Evolutionary conservation across 2,113 vertebrate species (phyloP).

Genomic region (Anguilla rostrata): DNA sequence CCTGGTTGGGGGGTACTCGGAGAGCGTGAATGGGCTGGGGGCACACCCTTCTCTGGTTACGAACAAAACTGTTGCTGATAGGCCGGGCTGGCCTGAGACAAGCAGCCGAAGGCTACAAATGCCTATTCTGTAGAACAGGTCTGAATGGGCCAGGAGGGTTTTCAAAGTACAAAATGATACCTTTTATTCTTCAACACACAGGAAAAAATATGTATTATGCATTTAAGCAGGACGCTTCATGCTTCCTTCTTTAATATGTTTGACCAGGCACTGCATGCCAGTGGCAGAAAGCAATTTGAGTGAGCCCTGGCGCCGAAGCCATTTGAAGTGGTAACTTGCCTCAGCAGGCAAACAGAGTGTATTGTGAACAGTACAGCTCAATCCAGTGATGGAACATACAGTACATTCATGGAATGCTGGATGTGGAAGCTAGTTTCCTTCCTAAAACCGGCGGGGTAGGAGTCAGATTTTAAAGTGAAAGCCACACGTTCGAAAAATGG

Average conservation of each 20-base stretch:
- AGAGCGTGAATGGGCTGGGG: background rate
- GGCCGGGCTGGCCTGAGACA: background rate
- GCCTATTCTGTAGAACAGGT: constrained; percentile 14
- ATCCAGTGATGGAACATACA: background rate
- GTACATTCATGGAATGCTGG: background rate
- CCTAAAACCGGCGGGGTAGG: background rate
- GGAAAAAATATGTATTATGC: background rate
- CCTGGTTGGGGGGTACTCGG: background rate
- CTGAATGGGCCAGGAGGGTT: background rate
- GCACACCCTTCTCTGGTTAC: constrained; percentile 22
- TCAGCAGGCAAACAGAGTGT: background rate
- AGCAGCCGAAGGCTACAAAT: constrained; percentile 1
- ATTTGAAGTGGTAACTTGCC: background rate
- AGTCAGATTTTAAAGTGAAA: background rate
- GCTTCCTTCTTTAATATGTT: background rate
- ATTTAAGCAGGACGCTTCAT: background rate
- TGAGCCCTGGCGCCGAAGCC: background rate
- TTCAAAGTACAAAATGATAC: background rate
- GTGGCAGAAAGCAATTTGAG: background rate
- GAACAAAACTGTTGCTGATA: background rate
- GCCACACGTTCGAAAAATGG: background rate
- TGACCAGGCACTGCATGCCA: background rate
- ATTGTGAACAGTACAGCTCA: background rate
- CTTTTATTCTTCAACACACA: background rate
- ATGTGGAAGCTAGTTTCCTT: background rate